These are phyloP conservation scores for Setipinna tenuifilis DNA, from an alignment of 2,797 vertebrate genomes.

Conservation along the genomic window DNA sequence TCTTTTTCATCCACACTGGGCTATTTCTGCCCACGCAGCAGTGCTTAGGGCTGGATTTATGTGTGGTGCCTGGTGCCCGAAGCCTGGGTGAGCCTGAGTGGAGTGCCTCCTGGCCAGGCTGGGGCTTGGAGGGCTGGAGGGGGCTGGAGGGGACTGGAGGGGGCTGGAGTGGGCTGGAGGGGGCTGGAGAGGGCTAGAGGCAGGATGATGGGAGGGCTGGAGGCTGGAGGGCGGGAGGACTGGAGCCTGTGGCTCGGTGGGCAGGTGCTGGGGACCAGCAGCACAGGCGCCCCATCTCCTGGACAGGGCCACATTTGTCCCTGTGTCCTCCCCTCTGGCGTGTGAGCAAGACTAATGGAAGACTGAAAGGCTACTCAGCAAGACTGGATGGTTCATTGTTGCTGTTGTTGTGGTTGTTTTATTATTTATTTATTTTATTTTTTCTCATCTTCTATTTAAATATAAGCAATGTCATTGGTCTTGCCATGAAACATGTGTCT, in stretches of 20 bases:
- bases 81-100: neutral
- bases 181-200: too few species aligned
- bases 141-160: too few species aligned
- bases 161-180: too few species aligned
- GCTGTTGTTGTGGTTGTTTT: neutral
- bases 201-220: too few species aligned
- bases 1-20: neutral
- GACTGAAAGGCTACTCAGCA: slow-evolving; percentile 19
- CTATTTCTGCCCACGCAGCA: neutral
- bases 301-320: slow-evolving; percentile 11
- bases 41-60: neutral
- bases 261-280: slow-evolving; percentile 1
- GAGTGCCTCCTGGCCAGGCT: neutral
- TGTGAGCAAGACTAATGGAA: slow-evolving; percentile 3
- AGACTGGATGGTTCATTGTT: neutral
- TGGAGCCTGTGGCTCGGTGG: neutral
- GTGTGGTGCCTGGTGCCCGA: neutral
- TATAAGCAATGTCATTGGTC: slow-evolving; percentile 12
- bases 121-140: too few species aligned
- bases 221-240: neutral
- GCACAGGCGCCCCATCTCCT: neutral
- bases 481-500: slow-evolving; percentile 10
- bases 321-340: neutral
- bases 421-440: neutral
- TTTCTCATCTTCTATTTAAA: neutral